Percentiles rank a stretch among this genome's conserved stretches.
Evolutionary conservation across 1,140 invertebrate genomes (phyloP).

Genomic region (Eufriesea mexicana): DNA sequence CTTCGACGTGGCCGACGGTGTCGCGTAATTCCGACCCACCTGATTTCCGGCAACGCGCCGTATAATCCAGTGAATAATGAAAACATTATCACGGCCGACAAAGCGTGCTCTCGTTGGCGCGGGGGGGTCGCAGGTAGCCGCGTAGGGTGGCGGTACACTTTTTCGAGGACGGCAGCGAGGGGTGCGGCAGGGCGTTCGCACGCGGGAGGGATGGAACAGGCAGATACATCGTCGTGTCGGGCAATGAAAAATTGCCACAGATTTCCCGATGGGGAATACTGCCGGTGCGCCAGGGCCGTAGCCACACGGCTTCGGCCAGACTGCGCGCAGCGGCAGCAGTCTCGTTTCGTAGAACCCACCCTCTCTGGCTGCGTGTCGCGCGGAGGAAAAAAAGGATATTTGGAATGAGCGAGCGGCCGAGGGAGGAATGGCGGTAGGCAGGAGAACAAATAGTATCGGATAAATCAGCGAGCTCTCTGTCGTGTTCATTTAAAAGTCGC

Average conservation of each 20-base stretch:
- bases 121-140: slow-evolving; percentile 45
- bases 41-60: slow-evolving; percentile 62
- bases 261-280: slow-evolving; percentile 68
- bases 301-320: neutral
- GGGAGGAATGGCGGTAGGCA: neutral
- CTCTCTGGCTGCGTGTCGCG: slow-evolving; percentile 10
- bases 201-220: slow-evolving; percentile 10
- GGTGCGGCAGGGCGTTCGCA: neutral
- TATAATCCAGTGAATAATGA: slow-evolving; percentile 72
- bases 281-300: slow-evolving; percentile 30
- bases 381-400: slow-evolving; percentile 22
- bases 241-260: slow-evolving; percentile 70
- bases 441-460: slow-evolving; percentile 59
- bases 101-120: slow-evolving; percentile 48
- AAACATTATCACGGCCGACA: slow-evolving; percentile 66
- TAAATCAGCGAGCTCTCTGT: slow-evolving; percentile 59
- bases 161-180: slow-evolving; percentile 38
- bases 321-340: slow-evolving; percentile 27
- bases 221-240: slow-evolving; percentile 69
- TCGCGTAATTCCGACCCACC: slow-evolving; percentile 61
- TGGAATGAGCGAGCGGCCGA: slow-evolving; percentile 36
- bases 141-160: slow-evolving; percentile 42
- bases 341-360: slow-evolving; percentile 25
- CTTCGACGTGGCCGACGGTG: slow-evolving; percentile 53
- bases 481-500: slow-evolving; percentile 49